phyloP scores from a whole-genome alignment of 2,888 invertebrate species.

The Allygus modestus region DNA sequence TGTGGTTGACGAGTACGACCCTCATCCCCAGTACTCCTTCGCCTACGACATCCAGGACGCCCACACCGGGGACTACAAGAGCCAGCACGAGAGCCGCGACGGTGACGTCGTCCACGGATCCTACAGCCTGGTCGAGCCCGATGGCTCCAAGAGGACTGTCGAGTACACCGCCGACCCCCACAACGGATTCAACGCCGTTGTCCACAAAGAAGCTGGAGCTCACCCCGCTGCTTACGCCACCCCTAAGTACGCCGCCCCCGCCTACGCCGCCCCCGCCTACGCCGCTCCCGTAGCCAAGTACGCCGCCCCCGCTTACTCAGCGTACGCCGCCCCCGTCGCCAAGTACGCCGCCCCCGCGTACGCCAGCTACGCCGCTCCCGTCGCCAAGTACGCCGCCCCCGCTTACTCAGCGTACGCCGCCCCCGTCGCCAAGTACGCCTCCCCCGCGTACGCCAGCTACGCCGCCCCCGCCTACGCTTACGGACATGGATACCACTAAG shows the following conservation, averaged over 20 bases:
- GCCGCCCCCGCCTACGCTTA: slow-evolving; percentile 69
- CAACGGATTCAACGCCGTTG: slow-evolving; percentile 72
- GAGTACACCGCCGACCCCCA: slow-evolving; percentile 71
- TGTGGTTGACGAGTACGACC: slow-evolving; percentile 70
- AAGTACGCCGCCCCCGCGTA: slow-evolving; percentile 72
- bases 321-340: slow-evolving; percentile 63
- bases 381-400: slow-evolving; percentile 72
- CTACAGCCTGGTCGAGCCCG: slow-evolving; percentile 69
- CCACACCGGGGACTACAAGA: slow-evolving; percentile 70
- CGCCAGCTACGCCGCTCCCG: slow-evolving; percentile 75
- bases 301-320: slow-evolving; percentile 65
- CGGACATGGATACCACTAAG: slow-evolving; percentile 57
- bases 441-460: slow-evolving; percentile 70
- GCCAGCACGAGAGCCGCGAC: slow-evolving; percentile 70
- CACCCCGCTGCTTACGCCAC: slow-evolving; percentile 66
- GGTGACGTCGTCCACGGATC: slow-evolving; percentile 70
- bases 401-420: slow-evolving; percentile 73
- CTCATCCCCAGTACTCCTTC: slow-evolving; percentile 70
- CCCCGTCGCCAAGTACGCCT: slow-evolving; percentile 73
- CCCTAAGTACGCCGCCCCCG: slow-evolving; percentile 67
- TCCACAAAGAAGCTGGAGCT: slow-evolving; percentile 68
- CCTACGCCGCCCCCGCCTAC: slow-evolving; percentile 64
- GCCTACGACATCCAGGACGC: slow-evolving; percentile 70
- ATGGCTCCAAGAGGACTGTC: slow-evolving; percentile 64
- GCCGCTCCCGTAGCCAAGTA: slow-evolving; percentile 65